These are phyloP conservation scores for Temnopleurus reevesii DNA, from an alignment of 53 echinoderm and acorn worm genomes.

Conservation along the genomic window DNA sequence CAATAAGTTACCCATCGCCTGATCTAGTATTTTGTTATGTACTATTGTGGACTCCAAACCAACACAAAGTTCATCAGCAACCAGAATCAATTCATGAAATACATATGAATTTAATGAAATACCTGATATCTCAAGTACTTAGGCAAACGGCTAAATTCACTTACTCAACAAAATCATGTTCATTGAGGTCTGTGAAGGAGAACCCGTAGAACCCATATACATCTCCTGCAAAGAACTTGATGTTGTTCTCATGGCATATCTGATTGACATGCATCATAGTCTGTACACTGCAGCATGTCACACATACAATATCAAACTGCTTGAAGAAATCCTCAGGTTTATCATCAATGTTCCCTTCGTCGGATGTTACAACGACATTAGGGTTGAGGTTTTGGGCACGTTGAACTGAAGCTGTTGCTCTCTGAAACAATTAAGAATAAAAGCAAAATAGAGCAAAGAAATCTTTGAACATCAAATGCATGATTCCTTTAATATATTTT, in stretches of 20 bases:
- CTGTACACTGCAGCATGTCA: conserved; percentile 78
- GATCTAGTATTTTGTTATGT: too few species aligned
- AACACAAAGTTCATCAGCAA: too few species aligned
- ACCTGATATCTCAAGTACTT: too few species aligned
- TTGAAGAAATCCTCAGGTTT: conserved; percentile 85
- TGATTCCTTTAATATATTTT: too few species aligned
- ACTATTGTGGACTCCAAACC: too few species aligned
- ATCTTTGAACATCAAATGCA: too few species aligned
- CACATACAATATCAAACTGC: conserved; percentile 92
- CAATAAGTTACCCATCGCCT: too few species aligned
- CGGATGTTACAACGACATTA: conserved; percentile 78
- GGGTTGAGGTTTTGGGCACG: conserved; percentile 93
- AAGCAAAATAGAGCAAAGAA: not conserved
- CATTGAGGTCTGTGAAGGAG: conserved; percentile 89
- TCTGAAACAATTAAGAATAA: conserved; percentile 47
- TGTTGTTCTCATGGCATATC: conserved; percentile 85
- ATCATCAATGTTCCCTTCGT: conserved; percentile 66
- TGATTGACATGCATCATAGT: conserved; percentile 82
- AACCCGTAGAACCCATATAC: conserved; percentile 97
- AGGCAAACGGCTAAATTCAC: too few species aligned
- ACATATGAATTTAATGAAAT: too few species aligned
- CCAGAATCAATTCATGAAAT: too few species aligned
- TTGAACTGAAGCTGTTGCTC: conserved; percentile 83
- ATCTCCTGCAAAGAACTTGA: conserved; percentile 95
- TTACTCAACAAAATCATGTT: conserved; percentile 97